Conservation (phyloP, 2,888 invertebrate genomes). For the Andricus curvator region DNA sequence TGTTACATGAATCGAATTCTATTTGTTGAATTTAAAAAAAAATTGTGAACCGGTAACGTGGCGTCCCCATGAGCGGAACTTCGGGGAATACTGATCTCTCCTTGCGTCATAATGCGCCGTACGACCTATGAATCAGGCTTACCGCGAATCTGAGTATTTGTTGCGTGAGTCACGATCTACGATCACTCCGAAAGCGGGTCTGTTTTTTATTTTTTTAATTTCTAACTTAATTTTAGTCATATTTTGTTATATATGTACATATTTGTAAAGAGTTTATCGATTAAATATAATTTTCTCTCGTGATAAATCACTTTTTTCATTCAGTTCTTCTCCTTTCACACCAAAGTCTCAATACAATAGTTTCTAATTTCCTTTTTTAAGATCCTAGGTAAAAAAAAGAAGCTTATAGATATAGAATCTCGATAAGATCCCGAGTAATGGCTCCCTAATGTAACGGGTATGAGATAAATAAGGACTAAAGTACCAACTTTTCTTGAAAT, state of each 20-base stretch:
- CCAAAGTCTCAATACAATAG: too few relatives aligned
- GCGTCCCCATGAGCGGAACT: constrained; percentile 8
- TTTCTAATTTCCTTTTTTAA: too few relatives aligned
- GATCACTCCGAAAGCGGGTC: neutral
- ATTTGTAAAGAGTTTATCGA: constrained; percentile 75
- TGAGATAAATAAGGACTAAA: too few relatives aligned
- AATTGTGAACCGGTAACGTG: constrained; percentile 31
- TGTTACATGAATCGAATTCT: neutral
- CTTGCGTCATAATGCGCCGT: constrained; percentile 23
- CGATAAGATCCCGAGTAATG: too few relatives aligned
- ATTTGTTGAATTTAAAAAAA: neutral
- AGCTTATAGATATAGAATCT: too few relatives aligned
- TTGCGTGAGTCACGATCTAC: constrained; percentile 32
- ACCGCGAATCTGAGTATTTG: constrained; percentile 25
- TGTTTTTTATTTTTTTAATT: constrained; percentile 50
- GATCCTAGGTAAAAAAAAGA: too few relatives aligned
- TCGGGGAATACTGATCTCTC: constrained; percentile 32
- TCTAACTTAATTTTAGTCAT: constrained; percentile 50
- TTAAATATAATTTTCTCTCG: constrained; percentile 70
- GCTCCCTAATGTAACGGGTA: too few relatives aligned
- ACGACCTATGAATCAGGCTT: constrained; percentile 36
- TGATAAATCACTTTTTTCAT: too few relatives aligned
- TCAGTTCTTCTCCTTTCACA: neutral
- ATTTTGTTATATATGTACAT: constrained; percentile 73
- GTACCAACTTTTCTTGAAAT: too few relatives aligned